Percentiles rank a stretch among this genome's conserved stretches.
These are phyloP conservation scores for Drosophila sechellia DNA, from an alignment of 1,140 invertebrate genomes.

Conservation along the genomic window DNA sequence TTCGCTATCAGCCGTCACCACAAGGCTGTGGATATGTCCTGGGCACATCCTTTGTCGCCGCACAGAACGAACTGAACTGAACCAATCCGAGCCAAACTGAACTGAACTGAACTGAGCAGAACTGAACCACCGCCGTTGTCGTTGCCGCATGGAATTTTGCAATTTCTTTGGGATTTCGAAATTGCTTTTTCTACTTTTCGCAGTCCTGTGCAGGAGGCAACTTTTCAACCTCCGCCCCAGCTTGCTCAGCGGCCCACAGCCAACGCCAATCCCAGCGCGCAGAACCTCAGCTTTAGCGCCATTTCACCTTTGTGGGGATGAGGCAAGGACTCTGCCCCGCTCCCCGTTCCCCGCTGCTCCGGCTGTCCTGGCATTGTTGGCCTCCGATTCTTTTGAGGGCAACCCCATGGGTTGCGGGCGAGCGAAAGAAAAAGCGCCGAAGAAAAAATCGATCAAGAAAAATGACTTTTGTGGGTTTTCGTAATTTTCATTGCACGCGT, in stretches of 20 bases:
- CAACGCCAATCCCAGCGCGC: constrained; percentile 20
- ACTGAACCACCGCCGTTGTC: constrained; percentile 38
- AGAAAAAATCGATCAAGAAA: constrained; percentile 82
- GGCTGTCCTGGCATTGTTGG: constrained; percentile 62
- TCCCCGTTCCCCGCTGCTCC: neutral
- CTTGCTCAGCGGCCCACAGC: neutral
- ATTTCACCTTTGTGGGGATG: constrained; percentile 61
- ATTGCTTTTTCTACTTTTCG: constrained; percentile 82
- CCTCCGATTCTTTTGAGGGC: constrained; percentile 74
- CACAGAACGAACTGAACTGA: constrained; percentile 20
- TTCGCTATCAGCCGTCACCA: constrained; percentile 58
- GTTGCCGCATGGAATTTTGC: constrained; percentile 78
- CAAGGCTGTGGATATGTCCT: constrained; percentile 42
- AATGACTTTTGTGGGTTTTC: constrained; percentile 83
- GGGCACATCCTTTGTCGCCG: constrained; percentile 47
- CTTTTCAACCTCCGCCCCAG: constrained; percentile 29
- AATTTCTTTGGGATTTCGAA: constrained; percentile 83
- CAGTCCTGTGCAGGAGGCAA: constrained; percentile 50
- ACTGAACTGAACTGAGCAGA: constrained; percentile 23
- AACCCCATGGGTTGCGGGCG: constrained; percentile 13
- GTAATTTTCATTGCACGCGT: constrained; percentile 83
- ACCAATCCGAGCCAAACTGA: constrained; percentile 18
- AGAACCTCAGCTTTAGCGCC: constrained; percentile 44
- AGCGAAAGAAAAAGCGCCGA: constrained; percentile 5
- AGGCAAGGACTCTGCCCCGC: constrained; percentile 39